Evolutionary conservation across 2,888 invertebrate genomes (phyloP).

Genomic region (Andricus quercusramuli): DNA sequence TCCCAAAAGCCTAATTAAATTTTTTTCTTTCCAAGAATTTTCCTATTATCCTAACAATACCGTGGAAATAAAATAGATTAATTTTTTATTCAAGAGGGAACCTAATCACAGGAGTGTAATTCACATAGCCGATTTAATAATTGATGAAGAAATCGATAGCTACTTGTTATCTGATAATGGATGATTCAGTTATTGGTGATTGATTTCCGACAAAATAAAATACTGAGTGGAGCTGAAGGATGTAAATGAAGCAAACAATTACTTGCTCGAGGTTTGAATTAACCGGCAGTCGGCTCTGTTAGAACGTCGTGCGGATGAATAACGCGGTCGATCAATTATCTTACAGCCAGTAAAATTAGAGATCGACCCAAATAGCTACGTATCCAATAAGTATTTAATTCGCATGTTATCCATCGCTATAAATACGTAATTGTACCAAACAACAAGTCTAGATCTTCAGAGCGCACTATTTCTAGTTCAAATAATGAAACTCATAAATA

Average conservation of each 20-base stretch:
- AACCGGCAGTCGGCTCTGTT: constrained; percentile 14
- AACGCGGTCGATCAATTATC: constrained; percentile 33
- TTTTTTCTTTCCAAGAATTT: too few species aligned
- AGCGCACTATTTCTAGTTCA: not conserved
- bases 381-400: constrained; percentile 52
- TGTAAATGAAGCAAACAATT: constrained; percentile 30
- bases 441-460: not conserved
- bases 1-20: too few species aligned
- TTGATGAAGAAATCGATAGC: not conserved
- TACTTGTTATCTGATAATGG: not conserved
- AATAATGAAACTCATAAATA: not conserved
- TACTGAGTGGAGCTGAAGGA: constrained; percentile 6
- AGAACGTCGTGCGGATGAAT: constrained; percentile 20
- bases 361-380: constrained; percentile 51
- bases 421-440: constrained; percentile 19
- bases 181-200: constrained; percentile 14
- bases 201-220: constrained; percentile 7
- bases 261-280: constrained; percentile 7
- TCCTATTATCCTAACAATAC: too few species aligned
- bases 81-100: too few species aligned
- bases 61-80: too few species aligned
- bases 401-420: constrained; percentile 20
- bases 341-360: constrained; percentile 47
- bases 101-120: not conserved
- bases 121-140: not conserved